Percentiles rank a stretch among this genome's conserved stretches.
Evolutionary conservation across 2,113 vertebrate genomes (phyloP).

Genomic region (Rhizomys pruinosus): DNA sequence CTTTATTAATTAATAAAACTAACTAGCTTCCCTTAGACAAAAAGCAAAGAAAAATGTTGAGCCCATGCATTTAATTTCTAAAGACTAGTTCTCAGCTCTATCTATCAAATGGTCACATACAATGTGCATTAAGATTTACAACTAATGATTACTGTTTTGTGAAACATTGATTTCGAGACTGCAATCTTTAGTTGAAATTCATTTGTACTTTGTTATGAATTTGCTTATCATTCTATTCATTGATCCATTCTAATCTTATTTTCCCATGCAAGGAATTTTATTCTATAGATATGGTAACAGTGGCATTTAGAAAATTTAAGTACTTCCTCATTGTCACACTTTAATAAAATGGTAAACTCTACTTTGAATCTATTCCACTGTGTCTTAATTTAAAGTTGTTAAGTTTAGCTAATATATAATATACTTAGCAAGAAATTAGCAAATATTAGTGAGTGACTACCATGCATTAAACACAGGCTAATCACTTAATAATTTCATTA

Average conservation of each 20-base stretch:
- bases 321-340: slow-evolving; percentile 23
- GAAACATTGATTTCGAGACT: background rate
- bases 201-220: slow-evolving; percentile 22
- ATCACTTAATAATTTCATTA: slow-evolving; percentile 41
- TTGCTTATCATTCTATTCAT: slow-evolving; percentile 38
- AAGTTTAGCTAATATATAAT: background rate
- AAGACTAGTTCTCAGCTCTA: background rate
- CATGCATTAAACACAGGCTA: background rate
- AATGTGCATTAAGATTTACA: slow-evolving; percentile 23
- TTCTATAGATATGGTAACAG: background rate
- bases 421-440: slow-evolving; percentile 37
- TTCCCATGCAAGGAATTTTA: background rate
- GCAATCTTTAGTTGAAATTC: slow-evolving; percentile 41
- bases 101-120: background rate
- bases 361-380: slow-evolving; percentile 31
- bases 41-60: background rate
- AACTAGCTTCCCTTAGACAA: background rate
- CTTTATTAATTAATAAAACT: slow-evolving; percentile 66
- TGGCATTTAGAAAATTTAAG: slow-evolving; percentile 4
- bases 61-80: background rate
- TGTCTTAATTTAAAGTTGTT: slow-evolving; percentile 57
- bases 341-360: slow-evolving; percentile 43
- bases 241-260: slow-evolving; percentile 10
- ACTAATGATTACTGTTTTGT: slow-evolving; percentile 17
- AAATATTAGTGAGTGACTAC: slow-evolving; percentile 10